Base-by-base conservation (phyloP, 2,888 invertebrate genomes). In the Andrena fulva region DNA sequence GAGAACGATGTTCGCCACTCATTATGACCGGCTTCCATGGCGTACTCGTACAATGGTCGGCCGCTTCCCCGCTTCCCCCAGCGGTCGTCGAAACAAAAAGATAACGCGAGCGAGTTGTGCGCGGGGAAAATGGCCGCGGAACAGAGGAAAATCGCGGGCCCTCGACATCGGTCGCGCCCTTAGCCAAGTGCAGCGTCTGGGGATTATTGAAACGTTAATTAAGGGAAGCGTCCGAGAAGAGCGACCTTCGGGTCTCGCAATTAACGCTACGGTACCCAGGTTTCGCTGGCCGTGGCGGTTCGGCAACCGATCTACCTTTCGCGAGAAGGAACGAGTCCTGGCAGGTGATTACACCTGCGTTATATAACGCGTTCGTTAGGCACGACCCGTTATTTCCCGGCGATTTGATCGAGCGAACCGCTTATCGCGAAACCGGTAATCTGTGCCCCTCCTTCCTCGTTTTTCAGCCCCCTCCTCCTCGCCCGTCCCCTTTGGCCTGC, bases 271-370 rank as follows among this genome's bases (percentile, higher is more conserved):
- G 85, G 75, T 82, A 75, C 48, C 42, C 42, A 74, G 54, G 56
- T 70, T 66, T 63, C 31, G 70, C 66, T 68, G 78, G 56, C 67
- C 74, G 77, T 62, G 70, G 68, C 60, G 66, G 84, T 84, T 86
- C 81, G 85, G 77, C 85, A 75, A 77, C 24, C 54, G 73, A 81
- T 83, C 77, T 70, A 72, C 76, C 79, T 77, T 81, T 70, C 86
- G 74, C 69, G 78, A 80, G 79, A 77, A 80, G 82, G 62, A 87
- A 79, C 82, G 82, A 82, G 71, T 84, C 80, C 42, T 31, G 82
- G 66, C 86, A 87, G 87, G 85, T 90, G 90, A 90, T 90, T 88
- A 86, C 88, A 87, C 89, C 87, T 89, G 89, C 80, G 83, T 88
- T 88, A 89, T 86, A 71, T 88, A 88, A 88, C 86, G 76, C 89